Evolutionary conservation across 2,888 invertebrate species (phyloP).

Genomic region (Nomada fabriciana): DNA sequence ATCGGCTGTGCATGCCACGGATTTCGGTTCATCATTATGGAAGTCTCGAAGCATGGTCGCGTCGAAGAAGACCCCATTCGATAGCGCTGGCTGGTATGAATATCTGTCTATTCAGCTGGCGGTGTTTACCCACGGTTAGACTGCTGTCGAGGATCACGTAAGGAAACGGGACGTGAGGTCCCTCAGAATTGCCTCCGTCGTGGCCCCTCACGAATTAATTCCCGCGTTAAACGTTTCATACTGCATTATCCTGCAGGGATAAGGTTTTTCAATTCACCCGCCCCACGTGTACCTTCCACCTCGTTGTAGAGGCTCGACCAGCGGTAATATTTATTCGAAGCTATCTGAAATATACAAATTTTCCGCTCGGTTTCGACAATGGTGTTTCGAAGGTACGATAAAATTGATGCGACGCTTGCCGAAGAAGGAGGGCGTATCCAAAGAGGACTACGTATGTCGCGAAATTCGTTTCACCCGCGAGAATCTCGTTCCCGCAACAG

Average conservation of each 20-base stretch:
- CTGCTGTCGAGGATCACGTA: constrained; percentile 47
- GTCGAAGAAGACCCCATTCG: constrained; percentile 52
- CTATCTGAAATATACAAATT: too few relatives aligned
- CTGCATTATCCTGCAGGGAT: not conserved
- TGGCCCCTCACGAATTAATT: constrained; percentile 19
- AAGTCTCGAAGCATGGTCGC: constrained; percentile 71
- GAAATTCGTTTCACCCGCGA: constrained; percentile 5
- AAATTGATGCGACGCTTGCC: not conserved
- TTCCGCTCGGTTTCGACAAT: too few relatives aligned
- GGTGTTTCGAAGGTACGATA: not conserved
- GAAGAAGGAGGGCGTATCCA: not conserved
- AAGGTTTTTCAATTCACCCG: too few relatives aligned
- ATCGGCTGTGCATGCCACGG: constrained; percentile 76
- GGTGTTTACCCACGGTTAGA: constrained; percentile 66
- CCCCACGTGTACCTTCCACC: too few relatives aligned
- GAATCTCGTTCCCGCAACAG: not conserved
- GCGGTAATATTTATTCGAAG: too few relatives aligned
- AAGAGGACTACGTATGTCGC: too few relatives aligned
- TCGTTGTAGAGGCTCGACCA: too few relatives aligned
- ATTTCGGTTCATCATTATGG: constrained; percentile 80
- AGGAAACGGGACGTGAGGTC: constrained; percentile 66
- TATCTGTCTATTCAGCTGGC: constrained; percentile 71
- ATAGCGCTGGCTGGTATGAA: constrained; percentile 63
- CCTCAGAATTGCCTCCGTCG: constrained; percentile 39
- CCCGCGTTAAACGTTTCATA: not conserved